Evolutionary conservation across 2,888 invertebrate genomes (phyloP).

Genomic region (Rugalucina vietnamica): DNA sequence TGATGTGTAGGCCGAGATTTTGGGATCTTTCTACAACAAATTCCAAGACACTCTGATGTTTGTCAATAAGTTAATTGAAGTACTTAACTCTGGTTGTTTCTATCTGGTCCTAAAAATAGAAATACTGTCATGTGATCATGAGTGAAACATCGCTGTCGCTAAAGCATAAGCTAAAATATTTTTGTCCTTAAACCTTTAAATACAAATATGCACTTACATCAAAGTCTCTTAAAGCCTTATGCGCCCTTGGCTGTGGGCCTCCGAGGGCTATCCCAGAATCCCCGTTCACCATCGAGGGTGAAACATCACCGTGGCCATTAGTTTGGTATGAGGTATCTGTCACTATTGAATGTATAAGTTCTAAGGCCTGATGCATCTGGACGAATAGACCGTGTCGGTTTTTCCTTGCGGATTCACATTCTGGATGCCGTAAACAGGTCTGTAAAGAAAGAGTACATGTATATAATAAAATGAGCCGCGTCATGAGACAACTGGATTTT

Average conservation of each 20-base stretch:
- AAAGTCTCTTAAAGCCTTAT: conserved; percentile 92
- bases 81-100: conserved; percentile 93
- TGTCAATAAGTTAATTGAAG: conserved; percentile 89
- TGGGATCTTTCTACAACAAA: conserved; percentile 96
- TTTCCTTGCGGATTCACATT: conserved; percentile 95
- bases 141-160: no score
- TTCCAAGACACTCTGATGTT: conserved; percentile 93
- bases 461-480: no score
- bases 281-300: conserved; percentile 77
- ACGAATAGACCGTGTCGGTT: conserved; percentile 97
- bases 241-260: conserved; percentile 86
- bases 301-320: conserved; percentile 69
- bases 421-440: conserved; percentile 97
- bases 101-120: conserved; percentile 87
- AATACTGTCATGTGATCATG: no score
- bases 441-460: conserved; percentile 83
- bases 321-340: conserved; percentile 92
- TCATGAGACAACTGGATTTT: no score
- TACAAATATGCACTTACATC: conserved; percentile 86
- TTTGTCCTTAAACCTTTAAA: no score
- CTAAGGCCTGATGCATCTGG: conserved; percentile 98
- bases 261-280: conserved; percentile 84
- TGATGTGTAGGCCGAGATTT: conserved; percentile 99
- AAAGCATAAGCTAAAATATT: no score
- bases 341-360: conserved; percentile 98